phyloP scores from a whole-genome alignment of 1,140 invertebrate genomes.

The Drosophila ananassae region DNA sequence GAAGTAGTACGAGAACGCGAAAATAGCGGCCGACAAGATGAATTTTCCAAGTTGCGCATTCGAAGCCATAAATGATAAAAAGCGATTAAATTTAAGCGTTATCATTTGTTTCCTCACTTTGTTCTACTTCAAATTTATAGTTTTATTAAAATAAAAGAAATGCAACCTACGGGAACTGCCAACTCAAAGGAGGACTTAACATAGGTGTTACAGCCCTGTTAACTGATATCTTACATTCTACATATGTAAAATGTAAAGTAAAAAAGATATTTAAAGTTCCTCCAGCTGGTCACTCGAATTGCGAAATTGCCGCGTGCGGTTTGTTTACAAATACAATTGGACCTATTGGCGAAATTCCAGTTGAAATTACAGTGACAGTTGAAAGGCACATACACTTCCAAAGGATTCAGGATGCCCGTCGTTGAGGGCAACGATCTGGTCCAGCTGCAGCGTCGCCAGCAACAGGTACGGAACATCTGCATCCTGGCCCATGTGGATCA shows the following conservation, averaged over 20 bases:
- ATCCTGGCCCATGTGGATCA: slow-evolving; percentile 99
- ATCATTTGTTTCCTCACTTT: too few species aligned
- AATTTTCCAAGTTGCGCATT: slow-evolving; percentile 85
- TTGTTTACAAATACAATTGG: slow-evolving; percentile 49
- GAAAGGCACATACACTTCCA: background rate
- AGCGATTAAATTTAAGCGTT: too few species aligned
- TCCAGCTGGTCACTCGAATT: slow-evolving; percentile 28
- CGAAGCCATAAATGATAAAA: slow-evolving; percentile 74
- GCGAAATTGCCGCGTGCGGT: slow-evolving; percentile 45
- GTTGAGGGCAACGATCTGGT: slow-evolving; percentile 66
- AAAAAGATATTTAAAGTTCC: slow-evolving; percentile 2
- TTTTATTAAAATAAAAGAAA: too few species aligned
- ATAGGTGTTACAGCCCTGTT: background rate
- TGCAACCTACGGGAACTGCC: too few species aligned
- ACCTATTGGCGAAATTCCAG: slow-evolving; percentile 34
- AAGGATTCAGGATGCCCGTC: slow-evolving; percentile 59
- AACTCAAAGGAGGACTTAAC: background rate
- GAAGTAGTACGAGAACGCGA: slow-evolving; percentile 87
- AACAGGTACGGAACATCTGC: slow-evolving; percentile 96
- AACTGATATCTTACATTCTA: background rate
- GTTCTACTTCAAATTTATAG: too few species aligned
- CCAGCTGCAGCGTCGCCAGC: slow-evolving; percentile 88
- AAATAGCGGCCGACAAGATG: slow-evolving; percentile 85
- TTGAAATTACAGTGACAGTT: slow-evolving; percentile 7
- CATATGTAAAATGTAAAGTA: too few species aligned